phyloP scores from a whole-genome alignment of 2,888 invertebrate genomes.

The Anaspis maculata region DNA sequence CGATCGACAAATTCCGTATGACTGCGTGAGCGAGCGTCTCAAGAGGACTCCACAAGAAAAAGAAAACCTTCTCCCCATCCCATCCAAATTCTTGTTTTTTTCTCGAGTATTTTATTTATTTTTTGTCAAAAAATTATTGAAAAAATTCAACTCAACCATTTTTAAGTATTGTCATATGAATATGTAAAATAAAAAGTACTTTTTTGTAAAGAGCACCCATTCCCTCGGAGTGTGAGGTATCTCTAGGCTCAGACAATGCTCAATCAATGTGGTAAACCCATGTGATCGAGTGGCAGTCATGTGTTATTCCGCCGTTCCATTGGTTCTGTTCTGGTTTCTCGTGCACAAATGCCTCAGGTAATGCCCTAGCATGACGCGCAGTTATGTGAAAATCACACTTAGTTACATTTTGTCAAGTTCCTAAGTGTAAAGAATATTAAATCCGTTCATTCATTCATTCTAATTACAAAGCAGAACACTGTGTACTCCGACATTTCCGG shows the following conservation, averaged over 20 bases:
- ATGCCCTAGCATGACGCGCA: slow-evolving; percentile 40
- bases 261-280: slow-evolving; percentile 33
- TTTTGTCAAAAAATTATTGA: no score
- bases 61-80: no score
- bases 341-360: slow-evolving; percentile 38
- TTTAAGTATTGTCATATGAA: slow-evolving; percentile 18
- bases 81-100: no score
- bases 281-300: slow-evolving; percentile 34
- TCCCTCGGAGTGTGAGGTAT: slow-evolving; percentile 36
- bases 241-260: slow-evolving; percentile 33
- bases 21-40: no score
- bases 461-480: no score
- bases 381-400: slow-evolving; percentile 26
- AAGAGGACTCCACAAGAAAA: no score
- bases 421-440: background rate
- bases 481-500: no score
- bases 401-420: slow-evolving; percentile 32
- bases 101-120: no score
- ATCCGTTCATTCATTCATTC: no score
- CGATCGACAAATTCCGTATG: slow-evolving; percentile 12
- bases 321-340: slow-evolving; percentile 37
- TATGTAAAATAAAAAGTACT: slow-evolving; percentile 34
- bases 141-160: slow-evolving; percentile 11
- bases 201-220: slow-evolving; percentile 38
- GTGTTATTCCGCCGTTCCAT: slow-evolving; percentile 33